phyloP scores from a whole-genome alignment of 2,888 invertebrate genomes.

The Stenurella melanura region DNA sequence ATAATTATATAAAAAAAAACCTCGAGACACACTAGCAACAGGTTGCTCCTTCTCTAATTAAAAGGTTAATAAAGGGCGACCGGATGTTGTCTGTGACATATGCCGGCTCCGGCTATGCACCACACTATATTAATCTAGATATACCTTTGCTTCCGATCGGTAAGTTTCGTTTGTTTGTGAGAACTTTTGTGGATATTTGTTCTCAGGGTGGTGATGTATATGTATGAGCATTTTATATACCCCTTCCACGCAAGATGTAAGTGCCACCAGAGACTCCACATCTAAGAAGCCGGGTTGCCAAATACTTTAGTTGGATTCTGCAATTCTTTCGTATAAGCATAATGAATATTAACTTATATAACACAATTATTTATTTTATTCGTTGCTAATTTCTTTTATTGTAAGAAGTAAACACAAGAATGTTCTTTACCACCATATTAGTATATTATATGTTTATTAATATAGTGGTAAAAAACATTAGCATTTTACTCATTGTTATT shows the following conservation, averaged over 20 bases:
- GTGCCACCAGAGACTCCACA: slow-evolving; percentile 34
- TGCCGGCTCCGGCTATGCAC: slow-evolving; percentile 35
- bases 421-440: too few relatives aligned
- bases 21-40: slow-evolving; percentile 2
- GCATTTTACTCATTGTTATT: too few relatives aligned
- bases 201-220: slow-evolving; percentile 56
- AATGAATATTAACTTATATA: too few relatives aligned
- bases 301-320: slow-evolving; percentile 1
- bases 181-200: slow-evolving; percentile 60
- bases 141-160: slow-evolving; percentile 53
- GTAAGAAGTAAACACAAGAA: too few relatives aligned
- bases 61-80: slow-evolving; percentile 33
- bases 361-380: too few relatives aligned
- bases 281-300: slow-evolving; percentile 34
- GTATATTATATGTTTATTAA: too few relatives aligned
- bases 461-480: too few relatives aligned
- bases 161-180: slow-evolving; percentile 59
- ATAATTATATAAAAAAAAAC: background rate
- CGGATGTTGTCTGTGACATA: slow-evolving; percentile 52
- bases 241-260: slow-evolving; percentile 40
- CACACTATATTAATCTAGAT: slow-evolving; percentile 44
- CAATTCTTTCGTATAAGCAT: too few relatives aligned
- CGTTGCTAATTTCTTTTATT: too few relatives aligned
- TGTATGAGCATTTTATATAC: slow-evolving; percentile 28
- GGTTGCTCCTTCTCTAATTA: slow-evolving; percentile 18